Conservation (phyloP, 2,113 vertebrate species). For the Nerophis ophidion region DNA sequence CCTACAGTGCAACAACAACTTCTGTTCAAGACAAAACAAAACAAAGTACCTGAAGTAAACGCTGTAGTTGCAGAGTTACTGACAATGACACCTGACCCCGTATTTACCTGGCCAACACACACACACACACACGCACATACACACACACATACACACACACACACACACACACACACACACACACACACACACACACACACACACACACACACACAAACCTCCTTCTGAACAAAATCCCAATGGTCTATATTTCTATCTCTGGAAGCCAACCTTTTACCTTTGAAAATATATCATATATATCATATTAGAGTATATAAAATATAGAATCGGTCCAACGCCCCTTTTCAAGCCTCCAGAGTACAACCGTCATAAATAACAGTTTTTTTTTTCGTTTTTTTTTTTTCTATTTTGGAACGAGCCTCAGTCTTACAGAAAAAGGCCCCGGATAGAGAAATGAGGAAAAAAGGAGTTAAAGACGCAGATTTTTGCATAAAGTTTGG, state of each 20-base stretch:
- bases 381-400: background rate
- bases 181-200: conserved; percentile 33
- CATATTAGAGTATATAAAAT: conserved; percentile 77
- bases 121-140: conserved; percentile 38
- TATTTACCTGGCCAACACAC: background rate
- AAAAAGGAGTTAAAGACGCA: conserved; percentile 77
- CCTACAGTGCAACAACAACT: no score
- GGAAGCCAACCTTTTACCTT: conserved; percentile 72
- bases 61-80: no score
- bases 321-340: conserved; percentile 74
- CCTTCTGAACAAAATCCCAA: conserved; percentile 69
- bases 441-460: conserved; percentile 38
- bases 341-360: conserved; percentile 71
- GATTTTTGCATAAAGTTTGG: conserved; percentile 81
- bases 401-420: conserved; percentile 68
- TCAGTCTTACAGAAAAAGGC: conserved; percentile 66
- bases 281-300: conserved; percentile 80
- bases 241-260: conserved; percentile 65
- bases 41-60: no score
- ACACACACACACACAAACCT: conserved; percentile 55
- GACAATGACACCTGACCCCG: no score
- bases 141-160: background rate
- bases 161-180: conserved; percentile 32
- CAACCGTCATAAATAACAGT: conserved; percentile 62
- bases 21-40: no score